phyloP scores from a whole-genome alignment of 1,140 invertebrate species.

The Tyrophagus putrescentiae region DNA sequence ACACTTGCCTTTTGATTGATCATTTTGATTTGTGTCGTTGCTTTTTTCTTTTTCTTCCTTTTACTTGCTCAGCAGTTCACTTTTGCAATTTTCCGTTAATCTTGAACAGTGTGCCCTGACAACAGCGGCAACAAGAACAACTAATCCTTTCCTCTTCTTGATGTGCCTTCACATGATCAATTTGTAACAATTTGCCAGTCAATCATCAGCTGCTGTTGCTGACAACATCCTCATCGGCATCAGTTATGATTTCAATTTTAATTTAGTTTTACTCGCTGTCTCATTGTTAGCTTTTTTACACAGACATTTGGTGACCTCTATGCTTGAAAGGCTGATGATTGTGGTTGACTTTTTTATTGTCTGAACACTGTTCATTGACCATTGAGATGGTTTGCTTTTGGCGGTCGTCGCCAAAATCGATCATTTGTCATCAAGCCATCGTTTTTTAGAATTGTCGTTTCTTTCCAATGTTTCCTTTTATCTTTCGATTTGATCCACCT shows the following conservation, averaged over 20 bases:
- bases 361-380: no score
- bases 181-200: slow-evolving; percentile 14
- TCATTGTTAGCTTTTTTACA: neutral
- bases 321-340: no score
- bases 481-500: no score
- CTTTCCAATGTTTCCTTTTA: no score
- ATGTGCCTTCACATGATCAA: neutral
- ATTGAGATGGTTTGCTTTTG: no score
- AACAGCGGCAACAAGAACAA: no score
- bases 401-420: no score
- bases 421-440: no score
- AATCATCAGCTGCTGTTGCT: neutral
- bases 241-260: neutral
- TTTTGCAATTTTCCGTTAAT: slow-evolving; percentile 1
- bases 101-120: neutral
- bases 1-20: slow-evolving; percentile 2
- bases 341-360: no score
- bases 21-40: neutral
- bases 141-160: neutral
- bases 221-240: no score
- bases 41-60: neutral
- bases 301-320: no score
- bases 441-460: no score
- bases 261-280: slow-evolving; percentile 3
- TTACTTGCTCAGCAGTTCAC: neutral